These are phyloP conservation scores for Platysteira castanea DNA, from an alignment of 2,113 vertebrate species.

Conservation along the genomic window DNA sequence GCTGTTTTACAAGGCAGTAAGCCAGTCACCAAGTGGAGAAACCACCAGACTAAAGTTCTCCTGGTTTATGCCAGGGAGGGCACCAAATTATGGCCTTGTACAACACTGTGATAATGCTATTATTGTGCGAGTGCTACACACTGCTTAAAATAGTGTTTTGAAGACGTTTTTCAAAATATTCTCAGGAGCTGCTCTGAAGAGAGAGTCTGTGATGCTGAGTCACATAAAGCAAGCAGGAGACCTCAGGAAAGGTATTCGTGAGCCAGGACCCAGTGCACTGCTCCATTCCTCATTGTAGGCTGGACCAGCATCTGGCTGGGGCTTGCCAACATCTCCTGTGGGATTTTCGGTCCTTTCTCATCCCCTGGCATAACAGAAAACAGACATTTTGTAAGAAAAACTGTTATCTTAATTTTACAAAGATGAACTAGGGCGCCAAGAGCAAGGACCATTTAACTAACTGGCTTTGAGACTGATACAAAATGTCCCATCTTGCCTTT, in stretches of 20 bases:
- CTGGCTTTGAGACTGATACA: not conserved
- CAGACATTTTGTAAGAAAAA: not conserved
- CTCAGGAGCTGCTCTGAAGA: not conserved
- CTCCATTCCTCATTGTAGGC: not conserved
- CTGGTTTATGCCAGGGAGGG: not conserved
- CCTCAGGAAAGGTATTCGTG: not conserved
- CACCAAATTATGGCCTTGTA: slow-evolving; percentile 20
- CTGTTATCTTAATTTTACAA: not conserved
- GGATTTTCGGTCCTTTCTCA: not conserved
- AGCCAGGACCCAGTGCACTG: not conserved
- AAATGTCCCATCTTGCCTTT: not conserved
- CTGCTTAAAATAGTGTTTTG: not conserved
- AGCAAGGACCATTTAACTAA: not conserved
- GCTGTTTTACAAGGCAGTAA: slow-evolving; percentile 62
- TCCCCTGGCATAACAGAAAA: not conserved
- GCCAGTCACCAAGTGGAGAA: slow-evolving; percentile 41
- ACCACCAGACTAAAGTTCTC: not conserved
- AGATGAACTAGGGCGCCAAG: not conserved
- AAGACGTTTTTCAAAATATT: not conserved
- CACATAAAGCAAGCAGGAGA: not conserved
- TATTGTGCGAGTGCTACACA: not conserved
- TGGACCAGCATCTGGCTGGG: not conserved
- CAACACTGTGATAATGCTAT: slow-evolving; percentile 25
- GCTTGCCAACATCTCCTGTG: not conserved
- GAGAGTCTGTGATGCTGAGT: accelerated